Conservation (phyloP, 2,113 vertebrate species). For the Acanthisitta chloris region DNA sequence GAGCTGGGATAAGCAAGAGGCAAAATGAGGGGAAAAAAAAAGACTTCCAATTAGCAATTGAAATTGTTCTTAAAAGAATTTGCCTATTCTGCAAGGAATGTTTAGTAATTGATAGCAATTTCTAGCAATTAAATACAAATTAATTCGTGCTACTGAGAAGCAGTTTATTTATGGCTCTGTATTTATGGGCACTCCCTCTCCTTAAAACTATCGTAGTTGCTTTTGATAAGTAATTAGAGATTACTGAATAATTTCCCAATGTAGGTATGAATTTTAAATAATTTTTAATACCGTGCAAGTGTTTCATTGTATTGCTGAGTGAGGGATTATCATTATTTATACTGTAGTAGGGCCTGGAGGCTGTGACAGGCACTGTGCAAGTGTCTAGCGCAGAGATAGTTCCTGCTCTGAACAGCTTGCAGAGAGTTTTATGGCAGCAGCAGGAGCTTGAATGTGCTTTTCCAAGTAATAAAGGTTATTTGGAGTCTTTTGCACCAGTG, state of each 20-base stretch:
- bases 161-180: conserved; percentile 77
- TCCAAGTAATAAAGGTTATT: background rate
- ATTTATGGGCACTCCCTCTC: conserved; percentile 71
- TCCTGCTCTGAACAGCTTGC: background rate
- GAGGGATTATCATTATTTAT: background rate
- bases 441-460: background rate
- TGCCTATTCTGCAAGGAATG: conserved; percentile 66
- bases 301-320: conserved; percentile 17
- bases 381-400: background rate
- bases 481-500: background rate
- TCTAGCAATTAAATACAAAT: conserved; percentile 81
- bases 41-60: conserved; percentile 42
- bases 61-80: conserved; percentile 59
- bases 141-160: conserved; percentile 75
- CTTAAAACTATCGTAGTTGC: conserved; percentile 70
- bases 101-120: conserved; percentile 76
- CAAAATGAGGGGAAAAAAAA: background rate
- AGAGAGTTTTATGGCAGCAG: background rate
- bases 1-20: background rate
- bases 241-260: conserved; percentile 75
- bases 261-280: conserved; percentile 77
- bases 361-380: background rate
- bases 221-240: conserved; percentile 79
- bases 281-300: conserved; percentile 33
- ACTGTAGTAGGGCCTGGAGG: background rate